A percentile compares a stretch with the other conserved stretches of the same genome.
phyloP scores from a whole-genome alignment of 2,888 invertebrate species.

The Formica aserva region DNA sequence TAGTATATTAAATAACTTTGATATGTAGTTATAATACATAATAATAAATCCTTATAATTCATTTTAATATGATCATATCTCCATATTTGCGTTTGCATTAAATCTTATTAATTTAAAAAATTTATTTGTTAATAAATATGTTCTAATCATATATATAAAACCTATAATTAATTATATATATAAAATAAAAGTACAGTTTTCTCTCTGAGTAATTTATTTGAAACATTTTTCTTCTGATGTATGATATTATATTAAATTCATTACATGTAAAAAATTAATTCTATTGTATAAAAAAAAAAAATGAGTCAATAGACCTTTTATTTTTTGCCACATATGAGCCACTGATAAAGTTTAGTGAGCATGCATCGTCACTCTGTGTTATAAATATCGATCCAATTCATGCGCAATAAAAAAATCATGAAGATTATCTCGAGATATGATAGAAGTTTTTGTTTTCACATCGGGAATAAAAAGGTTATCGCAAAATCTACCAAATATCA shows the following conservation, averaged over 20 bases:
- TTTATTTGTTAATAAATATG: neutral
- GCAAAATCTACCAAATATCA: neutral
- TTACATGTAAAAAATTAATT: neutral
- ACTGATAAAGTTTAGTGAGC: neutral
- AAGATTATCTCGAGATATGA: constrained; percentile 8
- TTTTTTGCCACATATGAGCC: neutral
- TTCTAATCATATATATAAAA: neutral
- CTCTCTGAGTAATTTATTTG: neutral
- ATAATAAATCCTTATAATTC: neutral
- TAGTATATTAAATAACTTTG: no score
- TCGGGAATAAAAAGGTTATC: neutral
- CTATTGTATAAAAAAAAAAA: neutral
- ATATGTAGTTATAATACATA: neutral
- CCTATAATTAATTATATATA: neutral
- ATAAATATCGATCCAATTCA: constrained; percentile 8
- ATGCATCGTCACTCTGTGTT: constrained; percentile 13
- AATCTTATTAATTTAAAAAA: neutral
- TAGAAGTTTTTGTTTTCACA: neutral
- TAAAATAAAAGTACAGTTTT: constrained; percentile 6
- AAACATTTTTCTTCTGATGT: constrained; percentile 4
- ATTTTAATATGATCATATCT: neutral
- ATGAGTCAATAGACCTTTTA: neutral
- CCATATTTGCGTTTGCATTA: neutral
- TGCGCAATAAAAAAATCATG: neutral
- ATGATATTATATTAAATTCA: neutral